Percentiles rank a stretch among this genome's conserved stretches.
Evolutionary conservation across 2,113 vertebrate species (phyloP).

Genomic region (Psilopsiagon aurifrons): DNA sequence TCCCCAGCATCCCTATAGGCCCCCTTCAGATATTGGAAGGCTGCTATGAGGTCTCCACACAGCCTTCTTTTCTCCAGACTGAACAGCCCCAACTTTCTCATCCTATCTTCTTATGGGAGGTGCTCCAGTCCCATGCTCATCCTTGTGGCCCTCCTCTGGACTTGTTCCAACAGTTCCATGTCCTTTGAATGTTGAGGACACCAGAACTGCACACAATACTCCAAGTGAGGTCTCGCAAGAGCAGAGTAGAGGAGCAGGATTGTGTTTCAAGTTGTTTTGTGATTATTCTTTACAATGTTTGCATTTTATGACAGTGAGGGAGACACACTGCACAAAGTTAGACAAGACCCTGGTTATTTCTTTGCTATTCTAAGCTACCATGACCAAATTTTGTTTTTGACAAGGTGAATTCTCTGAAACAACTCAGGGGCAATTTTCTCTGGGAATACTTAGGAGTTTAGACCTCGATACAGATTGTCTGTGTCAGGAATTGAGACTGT

Average conservation of each 20-base stretch:
- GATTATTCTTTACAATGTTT: background rate
- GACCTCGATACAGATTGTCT: background rate
- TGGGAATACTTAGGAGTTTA: background rate
- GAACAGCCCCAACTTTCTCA: no score
- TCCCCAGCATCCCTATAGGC: no score
- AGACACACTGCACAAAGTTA: background rate
- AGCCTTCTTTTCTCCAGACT: no score
- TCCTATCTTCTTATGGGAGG: no score
- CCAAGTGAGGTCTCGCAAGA: no score
- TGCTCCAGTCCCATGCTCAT: no score
- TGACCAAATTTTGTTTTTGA: background rate
- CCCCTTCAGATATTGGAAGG: no score
- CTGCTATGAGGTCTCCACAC: no score
- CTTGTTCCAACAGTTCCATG: no score
- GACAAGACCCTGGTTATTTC: background rate
- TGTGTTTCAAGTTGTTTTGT: background rate
- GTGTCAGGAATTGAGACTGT: background rate
- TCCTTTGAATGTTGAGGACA: no score
- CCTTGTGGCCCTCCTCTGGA: no score
- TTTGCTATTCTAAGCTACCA: background rate
- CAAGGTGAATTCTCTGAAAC: background rate
- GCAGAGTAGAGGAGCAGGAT: background rate
- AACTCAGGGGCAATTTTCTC: background rate
- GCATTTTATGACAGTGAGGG: background rate
- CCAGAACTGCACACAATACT: no score